Percentiles rank a stretch among this genome's conserved stretches.
These are phyloP conservation scores for Ranitomeya imitator DNA, from an alignment of 2,113 vertebrate species.

Conservation along the genomic window DNA sequence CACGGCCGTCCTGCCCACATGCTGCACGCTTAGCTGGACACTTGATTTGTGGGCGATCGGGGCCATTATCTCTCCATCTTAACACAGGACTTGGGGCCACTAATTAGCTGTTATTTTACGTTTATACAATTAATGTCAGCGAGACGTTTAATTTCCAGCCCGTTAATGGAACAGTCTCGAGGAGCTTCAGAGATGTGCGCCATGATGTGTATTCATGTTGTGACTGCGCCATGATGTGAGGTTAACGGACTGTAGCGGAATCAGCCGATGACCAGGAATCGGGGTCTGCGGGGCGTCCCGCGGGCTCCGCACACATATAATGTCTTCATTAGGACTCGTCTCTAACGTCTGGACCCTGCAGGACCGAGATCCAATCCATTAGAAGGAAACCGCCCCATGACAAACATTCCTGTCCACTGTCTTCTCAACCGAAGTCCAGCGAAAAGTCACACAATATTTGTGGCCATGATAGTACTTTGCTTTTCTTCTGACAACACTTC, in stretches of 20 bases:
- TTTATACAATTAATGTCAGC: constrained; percentile 10
- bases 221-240: constrained; percentile 32
- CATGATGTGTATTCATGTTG: constrained; percentile 7
- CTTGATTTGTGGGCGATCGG: neutral
- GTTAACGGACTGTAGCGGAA: constrained; percentile 18
- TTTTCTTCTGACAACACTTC: too few relatives aligned
- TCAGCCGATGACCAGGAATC: neutral
- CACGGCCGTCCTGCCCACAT: neutral
- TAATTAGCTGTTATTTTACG: constrained; percentile 30
- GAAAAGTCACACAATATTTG: too few relatives aligned
- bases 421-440: too few relatives aligned
- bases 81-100: neutral
- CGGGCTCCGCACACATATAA: neutral
- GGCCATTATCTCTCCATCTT: neutral
- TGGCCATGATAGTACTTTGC: too few relatives aligned
- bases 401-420: too few relatives aligned
- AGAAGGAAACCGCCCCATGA: neutral
- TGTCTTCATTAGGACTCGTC: neutral
- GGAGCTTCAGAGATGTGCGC: constrained; percentile 10
- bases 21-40: neutral
- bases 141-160: constrained; percentile 4
- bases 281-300: neutral
- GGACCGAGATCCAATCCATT: neutral
- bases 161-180: neutral
- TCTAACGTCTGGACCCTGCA: neutral